Base-by-base conservation (phyloP, 2,888 invertebrate genomes). In the Anticlea derivata region DNA sequence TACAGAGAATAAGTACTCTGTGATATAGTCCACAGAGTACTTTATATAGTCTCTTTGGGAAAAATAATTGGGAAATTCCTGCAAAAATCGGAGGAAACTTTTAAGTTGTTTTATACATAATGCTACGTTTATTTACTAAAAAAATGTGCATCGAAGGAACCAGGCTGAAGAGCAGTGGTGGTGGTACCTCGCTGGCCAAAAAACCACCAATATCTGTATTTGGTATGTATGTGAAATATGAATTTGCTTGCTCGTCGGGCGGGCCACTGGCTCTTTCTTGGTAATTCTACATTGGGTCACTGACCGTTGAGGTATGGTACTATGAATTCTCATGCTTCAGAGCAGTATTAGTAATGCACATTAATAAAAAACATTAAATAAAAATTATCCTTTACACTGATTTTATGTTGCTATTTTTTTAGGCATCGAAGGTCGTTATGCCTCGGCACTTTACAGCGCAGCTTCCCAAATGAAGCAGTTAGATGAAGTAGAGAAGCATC, bases 371-470 rank as follows among this genome's bases (percentile, higher is more conserved):
- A n/a, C n/a, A n/a, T n/a, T n/a, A n/a, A n/a, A n/a, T n/a, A n/a
- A n/a, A n/a, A n/a, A n/a, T n/a, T n/a, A n/a, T n/a, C n/a, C n/a
- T n/a, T n/a, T n/a, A n/a, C n/a, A n/a, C n/a, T n/a, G n/a, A n/a
- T n/a, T n/a, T n/a, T 73, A 70, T 26, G 11, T 8, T 20, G 27
- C 35, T 8, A 7, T 33, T 2, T 7, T 7, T 40, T 20, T 38
- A 85, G 86, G 86, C 30, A 61, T 83, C 12, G 83, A 83, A 67
- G 87, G 87, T 0, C 75, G 83, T 1, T 88, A 86, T 35, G 86
- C 86, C 2, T 55, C 79, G 1, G 86, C 87, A 1, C 57, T 88
- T 1, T 88, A 80, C 50, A 83, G 83, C 26, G 86, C 85, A 2
- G 78, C 80, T 13, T 44, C 64, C 1, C 71, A 84, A 56, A 71